Evolutionary conservation across 1,140 invertebrate species (phyloP).

Genomic region (Tetramorium alpestre): DNA sequence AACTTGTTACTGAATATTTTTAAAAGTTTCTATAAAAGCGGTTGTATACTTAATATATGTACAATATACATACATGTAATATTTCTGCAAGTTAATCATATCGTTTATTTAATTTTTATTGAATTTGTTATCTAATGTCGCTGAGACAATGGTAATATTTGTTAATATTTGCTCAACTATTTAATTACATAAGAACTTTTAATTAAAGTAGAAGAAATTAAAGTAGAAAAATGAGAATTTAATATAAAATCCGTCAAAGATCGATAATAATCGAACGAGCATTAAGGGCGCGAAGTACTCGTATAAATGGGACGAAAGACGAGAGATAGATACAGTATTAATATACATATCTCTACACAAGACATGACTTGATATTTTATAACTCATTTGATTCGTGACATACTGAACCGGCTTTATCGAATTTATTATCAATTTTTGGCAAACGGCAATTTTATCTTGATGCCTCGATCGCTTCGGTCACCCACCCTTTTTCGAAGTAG

Average conservation of each 20-base stretch:
- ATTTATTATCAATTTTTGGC: conserved; percentile 85
- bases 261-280: conserved; percentile 61
- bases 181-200: neutral
- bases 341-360: conserved; percentile 60
- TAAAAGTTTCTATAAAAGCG: neutral
- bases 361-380: conserved; percentile 81
- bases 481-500: conserved; percentile 56
- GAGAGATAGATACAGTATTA: neutral
- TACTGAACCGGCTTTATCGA: conserved; percentile 78
- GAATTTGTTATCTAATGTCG: neutral
- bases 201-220: conserved; percentile 15
- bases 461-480: conserved; percentile 10
- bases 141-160: too few species aligned
- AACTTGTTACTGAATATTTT: neutral
- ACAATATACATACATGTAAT: neutral
- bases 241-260: conserved; percentile 49
- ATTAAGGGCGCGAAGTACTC: neutral
- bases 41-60: neutral
- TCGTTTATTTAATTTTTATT: neutral
- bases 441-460: conserved; percentile 82
- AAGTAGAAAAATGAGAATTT: conserved; percentile 5
- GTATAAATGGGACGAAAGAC: conserved; percentile 2
- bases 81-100: neutral
- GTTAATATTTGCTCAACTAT: neutral
- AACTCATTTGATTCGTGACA: conserved; percentile 78